Base-by-base conservation (phyloP, 2,888 invertebrate genomes). In the Margaritifera margaritifera region DNA sequence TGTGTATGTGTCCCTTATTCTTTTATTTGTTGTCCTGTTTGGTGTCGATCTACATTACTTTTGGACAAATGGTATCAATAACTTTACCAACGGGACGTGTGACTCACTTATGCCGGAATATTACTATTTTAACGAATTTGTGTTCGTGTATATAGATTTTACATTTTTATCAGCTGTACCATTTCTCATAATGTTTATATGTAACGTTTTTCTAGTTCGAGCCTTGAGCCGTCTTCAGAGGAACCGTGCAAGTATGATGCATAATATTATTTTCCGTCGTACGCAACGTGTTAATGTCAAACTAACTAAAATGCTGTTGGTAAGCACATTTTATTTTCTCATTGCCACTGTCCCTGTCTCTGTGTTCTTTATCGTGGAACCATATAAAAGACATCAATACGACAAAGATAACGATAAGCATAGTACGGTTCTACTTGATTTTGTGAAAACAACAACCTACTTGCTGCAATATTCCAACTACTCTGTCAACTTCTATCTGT, bases 401-500 rank as follows among this genome's bases (percentile, higher is more conserved):
- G 64, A 66, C 31, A 24, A 53, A 0, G 52, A 65, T 0, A 59
- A 58, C 19, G 70, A 68, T 22, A 54, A 50, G 8, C 11, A 51
- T 18, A 64, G 66, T 0, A 24, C 61, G 6, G 69, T 72, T 6
- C 55, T 66, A 52, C 66, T 80, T 62, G 77, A 80, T n/a, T 60
- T 80, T 3, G 73, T 70, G 1, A 75, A 74, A 72, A 75, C 75
- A 15, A 67, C 78, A 1, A 66, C 66, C 5, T 80, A 80, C 51
- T 51, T 81, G 15, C 54, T 79, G 20, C 73, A 78, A 53, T 79
- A 72, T 64, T 73, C 81, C 6, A 78, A 79, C 62, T 81, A 75
- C 58, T 68, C 77, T 57, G 61, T 77, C 25, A 81, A 81, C 65
- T 81, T 81, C 65, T 81, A 79, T 52, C 62, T 80, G n/a, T 81